Evolutionary conservation across 2,888 invertebrate genomes (phyloP).

Genomic region (Syritta pipiens): DNA sequence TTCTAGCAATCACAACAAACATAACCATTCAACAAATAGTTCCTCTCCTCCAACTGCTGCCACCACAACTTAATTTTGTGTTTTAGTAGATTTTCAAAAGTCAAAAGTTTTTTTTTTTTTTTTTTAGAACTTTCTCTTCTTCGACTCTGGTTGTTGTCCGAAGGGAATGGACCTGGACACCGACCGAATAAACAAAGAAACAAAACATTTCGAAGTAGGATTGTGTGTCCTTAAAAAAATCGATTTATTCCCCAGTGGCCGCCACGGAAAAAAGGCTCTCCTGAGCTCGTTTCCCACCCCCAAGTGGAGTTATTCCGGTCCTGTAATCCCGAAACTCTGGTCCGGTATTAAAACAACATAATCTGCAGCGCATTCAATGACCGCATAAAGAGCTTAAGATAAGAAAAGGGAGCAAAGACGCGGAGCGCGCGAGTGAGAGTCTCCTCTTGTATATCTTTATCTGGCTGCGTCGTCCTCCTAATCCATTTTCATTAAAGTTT

Average conservation of each 20-base stretch:
- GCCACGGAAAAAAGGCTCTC: background rate
- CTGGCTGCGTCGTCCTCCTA: background rate
- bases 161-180: background rate
- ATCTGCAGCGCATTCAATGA: slow-evolving; percentile 38
- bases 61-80: slow-evolving; percentile 19
- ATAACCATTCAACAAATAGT: slow-evolving; percentile 44
- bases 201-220: slow-evolving; percentile 10
- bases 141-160: slow-evolving; percentile 7
- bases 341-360: slow-evolving; percentile 35
- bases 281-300: too few species aligned
- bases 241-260: slow-evolving; percentile 5
- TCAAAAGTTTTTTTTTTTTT: slow-evolving; percentile 3
- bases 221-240: slow-evolving; percentile 19
- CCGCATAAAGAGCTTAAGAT: slow-evolving; percentile 49
- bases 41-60: slow-evolving; percentile 1
- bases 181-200: background rate
- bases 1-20: slow-evolving; percentile 44
- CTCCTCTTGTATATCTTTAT: background rate
- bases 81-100: background rate
- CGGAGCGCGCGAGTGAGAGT: background rate
- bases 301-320: background rate
- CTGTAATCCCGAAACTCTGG: slow-evolving; percentile 9
- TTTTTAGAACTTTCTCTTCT: background rate
- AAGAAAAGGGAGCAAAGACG: slow-evolving; percentile 11
- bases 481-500: slow-evolving; percentile 46